A percentile compares a stretch with the other conserved stretches of the same genome.
These are phyloP conservation scores for Kryphioiulus occultus DNA, from an alignment of 2,888 invertebrate genomes.

Conservation along the genomic window DNA sequence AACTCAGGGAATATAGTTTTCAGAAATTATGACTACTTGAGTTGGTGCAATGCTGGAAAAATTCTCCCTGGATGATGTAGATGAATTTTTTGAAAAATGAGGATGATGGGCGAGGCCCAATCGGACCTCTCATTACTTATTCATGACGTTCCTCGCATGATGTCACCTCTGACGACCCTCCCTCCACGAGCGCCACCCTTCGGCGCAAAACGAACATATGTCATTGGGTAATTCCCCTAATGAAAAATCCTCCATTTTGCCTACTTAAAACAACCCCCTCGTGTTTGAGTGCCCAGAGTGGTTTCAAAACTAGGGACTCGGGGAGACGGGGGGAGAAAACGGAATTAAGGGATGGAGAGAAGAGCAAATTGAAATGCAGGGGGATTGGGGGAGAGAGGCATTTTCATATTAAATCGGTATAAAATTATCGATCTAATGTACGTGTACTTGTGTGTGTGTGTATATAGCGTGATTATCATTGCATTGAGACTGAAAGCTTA, in stretches of 20 bases:
- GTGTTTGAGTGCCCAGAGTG: conserved; percentile 31
- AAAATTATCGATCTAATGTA: neutral
- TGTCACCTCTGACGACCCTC: neutral
- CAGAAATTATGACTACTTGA: no score
- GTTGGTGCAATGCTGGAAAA: no score
- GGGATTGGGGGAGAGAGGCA: neutral
- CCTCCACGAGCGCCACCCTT: neutral
- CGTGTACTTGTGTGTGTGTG: neutral
- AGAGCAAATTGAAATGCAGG: conserved; percentile 1
- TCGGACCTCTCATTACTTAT: conserved; percentile 14
- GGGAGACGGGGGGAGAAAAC: neutral
- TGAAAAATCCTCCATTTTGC: conserved; percentile 40
- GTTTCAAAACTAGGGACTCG: neutral
- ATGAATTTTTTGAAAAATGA: no score
- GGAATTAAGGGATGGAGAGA: neutral
- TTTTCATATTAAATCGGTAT: conserved; percentile 17
- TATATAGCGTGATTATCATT: no score
- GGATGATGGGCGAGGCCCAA: neutral
- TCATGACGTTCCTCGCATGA: neutral
- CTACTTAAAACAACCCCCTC: conserved; percentile 11
- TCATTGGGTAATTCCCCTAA: conserved; percentile 40
- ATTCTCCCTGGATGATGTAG: no score
- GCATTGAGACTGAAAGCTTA: neutral
- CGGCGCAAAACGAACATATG: neutral
- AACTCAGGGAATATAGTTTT: no score